These are phyloP conservation scores for Ichneumon xanthorius DNA, from an alignment of 2,888 invertebrate species.

Conservation along the genomic window DNA sequence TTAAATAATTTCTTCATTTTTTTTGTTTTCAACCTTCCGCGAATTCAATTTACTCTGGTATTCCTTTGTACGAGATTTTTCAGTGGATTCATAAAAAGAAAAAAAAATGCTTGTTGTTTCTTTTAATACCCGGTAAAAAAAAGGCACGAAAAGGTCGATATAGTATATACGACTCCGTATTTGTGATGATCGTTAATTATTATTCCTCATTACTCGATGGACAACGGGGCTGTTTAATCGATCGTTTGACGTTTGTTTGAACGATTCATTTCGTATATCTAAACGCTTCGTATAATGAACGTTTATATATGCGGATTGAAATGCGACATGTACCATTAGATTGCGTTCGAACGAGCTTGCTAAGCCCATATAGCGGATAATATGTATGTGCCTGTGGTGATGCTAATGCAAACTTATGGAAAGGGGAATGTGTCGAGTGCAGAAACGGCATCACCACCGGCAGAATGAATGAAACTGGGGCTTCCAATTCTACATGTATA, in stretches of 20 bases:
- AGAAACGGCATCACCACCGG: conserved; percentile 4
- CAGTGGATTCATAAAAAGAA: neutral
- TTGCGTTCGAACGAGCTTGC: neutral
- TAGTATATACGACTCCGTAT: neutral
- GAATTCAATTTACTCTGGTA: no score
- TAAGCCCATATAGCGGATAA: neutral
- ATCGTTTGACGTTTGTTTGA: conserved; percentile 3
- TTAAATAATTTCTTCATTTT: neutral
- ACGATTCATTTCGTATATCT: neutral
- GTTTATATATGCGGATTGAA: neutral
- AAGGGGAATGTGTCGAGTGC: neutral
- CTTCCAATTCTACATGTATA: conserved; percentile 14
- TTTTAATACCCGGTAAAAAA: neutral
- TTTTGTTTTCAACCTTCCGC: no score
- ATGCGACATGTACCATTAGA: neutral
- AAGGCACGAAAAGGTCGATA: neutral
- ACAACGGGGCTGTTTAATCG: neutral
- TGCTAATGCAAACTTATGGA: conserved; percentile 19
- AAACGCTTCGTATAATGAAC: neutral
- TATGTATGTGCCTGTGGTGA: neutral
- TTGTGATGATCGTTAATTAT: neutral
- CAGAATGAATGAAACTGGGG: conserved; percentile 32
- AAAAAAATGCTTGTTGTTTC: conserved; percentile 6
- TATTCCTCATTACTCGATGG: neutral
- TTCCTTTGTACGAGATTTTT: neutral